Conservation (phyloP, 2,888 invertebrate genomes). For the Drepanosiphum platanoidis region DNA sequence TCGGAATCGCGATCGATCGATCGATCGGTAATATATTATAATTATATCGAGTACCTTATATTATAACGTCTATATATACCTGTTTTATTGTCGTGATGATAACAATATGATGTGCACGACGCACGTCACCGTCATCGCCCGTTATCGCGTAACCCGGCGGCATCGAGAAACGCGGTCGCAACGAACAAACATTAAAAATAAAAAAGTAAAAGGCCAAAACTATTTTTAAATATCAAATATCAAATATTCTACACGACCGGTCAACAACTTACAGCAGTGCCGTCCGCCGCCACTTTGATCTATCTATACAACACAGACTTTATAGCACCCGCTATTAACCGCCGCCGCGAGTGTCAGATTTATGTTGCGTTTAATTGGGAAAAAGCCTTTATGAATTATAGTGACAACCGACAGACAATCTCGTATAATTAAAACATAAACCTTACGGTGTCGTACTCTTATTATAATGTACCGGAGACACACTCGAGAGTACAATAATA, state of each 20-base stretch:
- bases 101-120: too few relatives aligned
- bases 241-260: background rate
- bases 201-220: background rate
- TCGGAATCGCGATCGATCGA: background rate
- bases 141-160: too few relatives aligned
- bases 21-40: background rate
- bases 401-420: constrained; percentile 5
- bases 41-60: too few relatives aligned
- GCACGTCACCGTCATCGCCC: too few relatives aligned
- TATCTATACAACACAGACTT: background rate
- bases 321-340: background rate
- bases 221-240: background rate
- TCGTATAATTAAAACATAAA: background rate
- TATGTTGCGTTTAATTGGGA: background rate
- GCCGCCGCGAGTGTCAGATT: constrained; percentile 10
- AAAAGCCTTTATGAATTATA: constrained; percentile 13
- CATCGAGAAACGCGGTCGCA: background rate
- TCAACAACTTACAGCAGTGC: background rate
- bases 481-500: too few relatives aligned
- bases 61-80: too few relatives aligned
- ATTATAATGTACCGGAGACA: too few relatives aligned
- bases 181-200: background rate
- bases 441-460: background rate
- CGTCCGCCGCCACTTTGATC: background rate
- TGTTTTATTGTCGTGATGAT: too few relatives aligned